Evolutionary conservation across 2,113 vertebrate species (phyloP), one percentile per base, ranked within the genome.

Genomic region (Todiramphus chloris): DNA sequence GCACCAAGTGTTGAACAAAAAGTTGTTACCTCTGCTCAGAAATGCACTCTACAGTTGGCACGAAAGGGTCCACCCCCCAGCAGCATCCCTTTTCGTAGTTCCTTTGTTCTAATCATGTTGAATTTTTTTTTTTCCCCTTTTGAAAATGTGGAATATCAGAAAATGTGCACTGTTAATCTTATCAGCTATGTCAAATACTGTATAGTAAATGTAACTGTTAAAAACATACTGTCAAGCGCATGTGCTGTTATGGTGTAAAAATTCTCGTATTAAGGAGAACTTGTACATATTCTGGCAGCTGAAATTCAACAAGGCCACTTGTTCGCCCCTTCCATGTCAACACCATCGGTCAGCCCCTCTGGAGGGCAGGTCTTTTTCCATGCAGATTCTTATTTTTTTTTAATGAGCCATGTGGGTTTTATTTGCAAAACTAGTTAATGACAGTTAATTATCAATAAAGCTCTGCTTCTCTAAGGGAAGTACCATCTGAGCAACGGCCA

Each of bases 271-370:
- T 96, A 66, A 92, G 91, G 89, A 95, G 90, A 90, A 91, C 93
- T 58, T 97, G 95, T 92, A 84, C 67, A 76, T 96, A 93, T 89
- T 96, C 91, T 96, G 96, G 97, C 97, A 97, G 97, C 97, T 98
- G 96, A 95, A 82, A 83, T 83, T 95, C 80, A 46, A 93, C 72
- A 76, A 89, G 82, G 96, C 95, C 96, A 67, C 93, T 93, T 3
- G 6, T 82, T 87, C 1, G 33, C 76, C 93, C 93, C 96, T 93
- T 94, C 44, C 74, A 23, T 16, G 20, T 94, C 90, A 56, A 43
- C 50, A 17, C 62, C 9, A 1, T 59, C 5, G 46, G 30, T 50
- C 75, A 76, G 85, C 76, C 88, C 94, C 20, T 39, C 78, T 77
- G 53, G 56, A 91, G 77, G 70, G 51, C 80, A 90, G 80, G 51